Evolutionary conservation across 64 coral and sea anemone species (phyloP).

Genomic region (Porites lutea): DNA sequence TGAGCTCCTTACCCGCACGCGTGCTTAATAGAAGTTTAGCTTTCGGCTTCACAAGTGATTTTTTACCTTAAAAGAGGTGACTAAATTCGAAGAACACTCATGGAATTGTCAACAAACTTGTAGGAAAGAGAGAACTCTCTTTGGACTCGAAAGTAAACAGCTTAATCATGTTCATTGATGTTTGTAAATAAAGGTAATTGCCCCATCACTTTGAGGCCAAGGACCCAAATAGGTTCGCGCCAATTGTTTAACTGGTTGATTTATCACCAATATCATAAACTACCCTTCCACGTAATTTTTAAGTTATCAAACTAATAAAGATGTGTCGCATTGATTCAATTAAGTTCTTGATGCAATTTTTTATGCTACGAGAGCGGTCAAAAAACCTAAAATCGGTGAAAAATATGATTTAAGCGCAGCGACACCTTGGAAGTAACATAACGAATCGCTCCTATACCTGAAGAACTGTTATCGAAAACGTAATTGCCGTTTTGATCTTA

Average conservation of each 20-base stretch:
- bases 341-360: background rate
- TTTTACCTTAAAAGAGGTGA: background rate
- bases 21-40: too few relatives aligned
- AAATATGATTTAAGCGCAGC: background rate
- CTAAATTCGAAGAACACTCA: background rate
- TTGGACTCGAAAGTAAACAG: constrained; percentile 9
- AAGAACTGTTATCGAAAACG: background rate
- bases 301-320: constrained; percentile 5
- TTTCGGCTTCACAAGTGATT: too few relatives aligned
- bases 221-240: background rate
- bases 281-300: background rate
- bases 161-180: background rate
- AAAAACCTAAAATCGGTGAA: too few relatives aligned
- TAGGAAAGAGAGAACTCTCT: background rate
- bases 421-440: background rate
- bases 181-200: constrained; percentile 45
- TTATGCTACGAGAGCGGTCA: too few relatives aligned
- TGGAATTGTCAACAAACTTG: constrained; percentile 10
- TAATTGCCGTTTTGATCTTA: background rate
- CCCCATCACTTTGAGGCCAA: background rate
- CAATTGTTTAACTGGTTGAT: background rate
- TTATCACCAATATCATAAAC: constrained; percentile 15
- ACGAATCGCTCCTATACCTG: too few relatives aligned
- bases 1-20: too few relatives aligned
- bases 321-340: background rate